Base-by-base conservation (phyloP, 2,888 invertebrate species). In the Cybosia mesomella region DNA sequence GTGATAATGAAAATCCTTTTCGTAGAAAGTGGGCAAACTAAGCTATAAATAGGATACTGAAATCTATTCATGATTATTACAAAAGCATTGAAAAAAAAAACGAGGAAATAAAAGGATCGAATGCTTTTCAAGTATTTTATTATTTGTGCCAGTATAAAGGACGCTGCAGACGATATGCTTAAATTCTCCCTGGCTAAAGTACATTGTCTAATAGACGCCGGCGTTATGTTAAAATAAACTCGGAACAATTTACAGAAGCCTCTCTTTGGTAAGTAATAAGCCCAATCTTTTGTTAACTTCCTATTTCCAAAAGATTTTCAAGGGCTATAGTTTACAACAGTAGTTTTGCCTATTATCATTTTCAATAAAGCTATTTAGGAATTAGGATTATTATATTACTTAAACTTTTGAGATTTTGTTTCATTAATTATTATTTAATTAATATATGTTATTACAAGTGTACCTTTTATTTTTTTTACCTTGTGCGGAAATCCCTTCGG, bases 61-160 rank as follows among this genome's bases (percentile, higher is more conserved):
- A 73, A 64, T 66, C 77, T 79, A 87, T 90, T 85, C 83, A 83
- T 79, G 49, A 49, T n/a, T 49, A 76, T 84, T 81, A 85, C 83
- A 85, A 85, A 82, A 84, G 83, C 80, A 82, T 84, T 83, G 83
- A 87, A 87, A 84, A 49, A n/a, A 85, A 86, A 85, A 79, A n/a
- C n/a, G 77, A 90, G 91, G 89, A 92, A 91, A 90, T 91, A 92
- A 91, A 90, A 87, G 88, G 73, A 81, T 90, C 85, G 79, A 90
- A 88, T 84, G 85, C 88, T 90, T 89, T 89, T 89, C 89, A 87
- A 84, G 85, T 84, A 87, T 88, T 88, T 88, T 83, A 88, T 92
- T 92, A 90, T 90, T 87, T 90, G 86, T 84, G 28, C 70, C 75
- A 80, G 84, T 79, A 91, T 90, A 92, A 92, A 88, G 81, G 85